phyloP scores from a whole-genome alignment of 2,113 vertebrate species.

The Aramus guarauna region DNA sequence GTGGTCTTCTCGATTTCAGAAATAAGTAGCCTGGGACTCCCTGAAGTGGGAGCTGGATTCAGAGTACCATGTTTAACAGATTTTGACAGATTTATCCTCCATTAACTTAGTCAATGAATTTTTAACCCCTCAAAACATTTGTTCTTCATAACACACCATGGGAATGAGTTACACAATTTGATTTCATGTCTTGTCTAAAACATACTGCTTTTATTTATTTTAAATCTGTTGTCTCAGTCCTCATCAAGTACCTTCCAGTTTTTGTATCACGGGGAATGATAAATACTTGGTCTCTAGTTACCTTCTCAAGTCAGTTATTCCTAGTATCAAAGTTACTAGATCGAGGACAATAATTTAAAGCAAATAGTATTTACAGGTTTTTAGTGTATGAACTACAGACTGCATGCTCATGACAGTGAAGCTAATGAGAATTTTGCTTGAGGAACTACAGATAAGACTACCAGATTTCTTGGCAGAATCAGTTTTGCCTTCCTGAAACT shows the following conservation, averaged over 20 bases:
- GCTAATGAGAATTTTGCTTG: constrained; percentile 23
- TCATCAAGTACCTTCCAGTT: not conserved
- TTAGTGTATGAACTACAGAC: not conserved
- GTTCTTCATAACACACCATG: not conserved
- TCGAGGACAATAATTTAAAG: not conserved
- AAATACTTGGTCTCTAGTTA: not conserved
- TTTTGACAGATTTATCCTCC: not conserved
- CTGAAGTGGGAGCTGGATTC: not conserved
- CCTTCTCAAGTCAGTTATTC: not conserved
- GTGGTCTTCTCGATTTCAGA: not conserved
- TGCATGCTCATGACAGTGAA: not conserved
- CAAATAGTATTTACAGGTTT: not conserved
- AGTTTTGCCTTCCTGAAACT: not conserved
- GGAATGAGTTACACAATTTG: not conserved
- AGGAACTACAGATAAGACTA: not conserved
- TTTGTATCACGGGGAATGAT: not conserved
- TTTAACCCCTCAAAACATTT: not conserved
- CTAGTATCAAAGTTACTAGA: not conserved
- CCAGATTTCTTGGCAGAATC: constrained; percentile 9
- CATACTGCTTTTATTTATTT: not conserved
- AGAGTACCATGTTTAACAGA: not conserved
- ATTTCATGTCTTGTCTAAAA: not conserved
- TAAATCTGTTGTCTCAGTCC: not conserved
- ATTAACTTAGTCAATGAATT: not conserved
- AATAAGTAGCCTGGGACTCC: not conserved